phyloP scores from a whole-genome alignment of 1,140 invertebrate genomes.

The Tetramorium parvispinum region DNA sequence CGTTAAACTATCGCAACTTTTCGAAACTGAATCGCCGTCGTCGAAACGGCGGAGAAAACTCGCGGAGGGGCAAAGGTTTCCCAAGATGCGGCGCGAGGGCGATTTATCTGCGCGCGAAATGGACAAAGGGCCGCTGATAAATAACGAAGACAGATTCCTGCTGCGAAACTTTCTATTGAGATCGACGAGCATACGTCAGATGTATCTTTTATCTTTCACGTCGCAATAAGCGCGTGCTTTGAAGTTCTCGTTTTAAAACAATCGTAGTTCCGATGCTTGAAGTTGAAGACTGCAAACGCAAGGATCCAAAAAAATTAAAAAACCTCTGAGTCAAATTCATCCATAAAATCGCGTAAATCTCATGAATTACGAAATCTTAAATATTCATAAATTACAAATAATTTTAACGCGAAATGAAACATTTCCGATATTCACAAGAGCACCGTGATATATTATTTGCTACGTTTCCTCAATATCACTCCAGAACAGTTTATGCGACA shows the following conservation, averaged over 20 bases:
- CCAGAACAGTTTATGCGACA: background rate
- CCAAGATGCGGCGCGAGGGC: too few species aligned
- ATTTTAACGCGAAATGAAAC: background rate
- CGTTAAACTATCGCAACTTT: constrained; percentile 69
- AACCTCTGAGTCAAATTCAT: background rate
- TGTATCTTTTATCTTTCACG: background rate
- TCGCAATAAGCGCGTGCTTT: background rate
- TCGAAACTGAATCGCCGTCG: constrained; percentile 27
- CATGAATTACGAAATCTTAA: background rate
- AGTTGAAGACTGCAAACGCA: background rate
- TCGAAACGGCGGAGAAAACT: constrained; percentile 21
- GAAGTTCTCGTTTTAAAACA: background rate
- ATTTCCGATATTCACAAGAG: background rate
- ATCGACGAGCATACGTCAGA: constrained; percentile 1
- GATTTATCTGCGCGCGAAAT: constrained; percentile 23
- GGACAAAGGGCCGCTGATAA: background rate
- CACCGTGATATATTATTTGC: background rate
- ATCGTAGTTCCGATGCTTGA: background rate
- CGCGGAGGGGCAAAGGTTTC: background rate
- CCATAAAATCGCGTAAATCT: too few species aligned
- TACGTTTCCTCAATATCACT: background rate
- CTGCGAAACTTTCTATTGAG: background rate
- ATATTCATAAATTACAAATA: background rate
- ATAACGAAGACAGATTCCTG: constrained; percentile 22
- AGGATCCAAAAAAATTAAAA: background rate